These are phyloP conservation scores for Chydorus sphaericus DNA, from an alignment of 2,888 invertebrate species.

Conservation along the genomic window DNA sequence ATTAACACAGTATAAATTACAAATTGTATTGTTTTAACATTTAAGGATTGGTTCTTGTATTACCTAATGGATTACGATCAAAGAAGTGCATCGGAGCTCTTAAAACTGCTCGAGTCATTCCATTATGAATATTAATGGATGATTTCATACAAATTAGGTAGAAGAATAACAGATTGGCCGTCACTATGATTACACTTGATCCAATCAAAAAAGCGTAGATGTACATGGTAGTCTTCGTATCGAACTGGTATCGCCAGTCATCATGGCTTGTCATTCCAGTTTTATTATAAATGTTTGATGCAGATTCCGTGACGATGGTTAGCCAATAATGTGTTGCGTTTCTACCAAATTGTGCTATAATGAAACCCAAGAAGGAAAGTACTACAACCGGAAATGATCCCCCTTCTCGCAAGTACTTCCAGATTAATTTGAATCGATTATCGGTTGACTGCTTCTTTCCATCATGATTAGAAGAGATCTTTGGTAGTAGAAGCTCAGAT, in stretches of 20 bases:
- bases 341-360: not conserved
- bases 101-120: conserved; percentile 33
- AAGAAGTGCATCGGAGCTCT: conserved; percentile 47
- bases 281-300: too few relatives aligned
- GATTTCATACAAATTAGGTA: conserved; percentile 29
- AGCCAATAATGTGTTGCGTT: not conserved
- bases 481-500: too few relatives aligned
- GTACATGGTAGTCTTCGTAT: conserved; percentile 25
- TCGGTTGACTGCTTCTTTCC: too few relatives aligned
- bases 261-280: too few relatives aligned
- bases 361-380: not conserved
- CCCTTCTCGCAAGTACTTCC: too few relatives aligned
- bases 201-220: conserved; percentile 29
- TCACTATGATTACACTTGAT: conserved; percentile 23
- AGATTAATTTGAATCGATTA: too few relatives aligned
- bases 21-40: not conserved
- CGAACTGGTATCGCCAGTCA: conserved; percentile 1
- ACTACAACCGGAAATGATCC: not conserved
- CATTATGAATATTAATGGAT: conserved; percentile 31
- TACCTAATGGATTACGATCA: conserved; percentile 71
- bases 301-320: too few relatives aligned
- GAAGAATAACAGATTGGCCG: conserved; percentile 29
- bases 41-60: not conserved
- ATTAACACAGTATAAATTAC: not conserved
- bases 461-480: too few relatives aligned